Base-by-base conservation (phyloP, 2,888 invertebrate species). In the Ornithoptera alexandrae region DNA sequence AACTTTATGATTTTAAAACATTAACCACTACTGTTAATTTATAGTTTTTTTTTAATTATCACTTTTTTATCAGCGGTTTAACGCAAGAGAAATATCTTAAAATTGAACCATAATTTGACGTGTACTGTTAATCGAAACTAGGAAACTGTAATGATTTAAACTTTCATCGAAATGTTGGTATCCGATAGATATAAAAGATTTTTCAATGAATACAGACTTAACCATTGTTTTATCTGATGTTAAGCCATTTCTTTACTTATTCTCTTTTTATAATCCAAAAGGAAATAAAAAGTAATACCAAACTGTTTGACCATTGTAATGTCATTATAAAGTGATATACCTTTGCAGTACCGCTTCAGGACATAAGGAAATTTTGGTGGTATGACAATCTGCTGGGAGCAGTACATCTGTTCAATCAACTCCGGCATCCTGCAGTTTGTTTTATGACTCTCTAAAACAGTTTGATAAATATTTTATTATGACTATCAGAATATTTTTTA, bases 281-380 rank as follows among this genome's bases (percentile, higher is more conserved):
- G 53, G 3, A 53, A 12, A 53, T 18, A 7, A 53, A 53, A 18
- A n/a, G 2, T 18, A 53, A 4, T 5, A 18, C 6, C 46, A 2
- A n/a, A n/a, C n/a, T n/a, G 2, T 46, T 2, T 46, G 15, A n/a
- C 53, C 18, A 12, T 1, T n/a, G 53, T 18, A 53, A 6, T 53
- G 18, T n/a, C n/a, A 53, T n/a, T n/a, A n/a, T 6, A 53, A 53
- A 1, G 18, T 53, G n/a, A n/a, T 53, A 5, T 60, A 93, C 93
- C 93, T 93, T 98, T 98, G 60, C 97, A 97, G 80, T 95, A 98
- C 80, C 96, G 95, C 84, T 97, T 97, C 68, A 98, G 87, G 65
- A 98, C 95, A 79, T 95, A 95, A 0, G 97, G 97, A 78, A 97
- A 94, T 75, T 95, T 95, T 0, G 97, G 96, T 0, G 97, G 97